Evolutionary conservation across 1,140 invertebrate genomes (phyloP).

Genomic region (Dufourea novaeangliae): DNA sequence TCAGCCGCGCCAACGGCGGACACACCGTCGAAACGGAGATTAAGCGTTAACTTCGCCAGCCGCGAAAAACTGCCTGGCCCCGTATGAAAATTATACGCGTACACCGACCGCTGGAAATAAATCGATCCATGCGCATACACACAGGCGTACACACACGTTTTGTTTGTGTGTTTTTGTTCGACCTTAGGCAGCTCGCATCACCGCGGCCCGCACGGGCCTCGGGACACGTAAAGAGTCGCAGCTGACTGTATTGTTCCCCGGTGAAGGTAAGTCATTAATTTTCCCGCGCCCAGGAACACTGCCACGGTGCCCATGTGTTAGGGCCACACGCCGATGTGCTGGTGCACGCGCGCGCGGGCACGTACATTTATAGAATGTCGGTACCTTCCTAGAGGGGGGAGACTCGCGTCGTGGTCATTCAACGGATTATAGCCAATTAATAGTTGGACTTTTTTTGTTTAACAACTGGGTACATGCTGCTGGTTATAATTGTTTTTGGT

Average conservation of each 20-base stretch:
- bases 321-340: neutral
- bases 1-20: neutral
- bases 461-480: no score
- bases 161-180: constrained; percentile 66
- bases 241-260: constrained; percentile 79
- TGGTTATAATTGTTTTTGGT: no score
- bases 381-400: constrained; percentile 32
- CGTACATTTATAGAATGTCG: constrained; percentile 52
- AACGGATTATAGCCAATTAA: constrained; percentile 58
- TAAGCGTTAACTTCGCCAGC: constrained; percentile 2
- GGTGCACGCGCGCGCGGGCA: neutral
- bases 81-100: constrained; percentile 64
- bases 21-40: constrained; percentile 5
- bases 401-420: constrained; percentile 26
- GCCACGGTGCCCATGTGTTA: constrained; percentile 1
- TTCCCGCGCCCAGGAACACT: constrained; percentile 61
- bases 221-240: constrained; percentile 75
- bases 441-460: constrained; percentile 35
- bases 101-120: constrained; percentile 65
- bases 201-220: constrained; percentile 63
- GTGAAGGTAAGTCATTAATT: constrained; percentile 79
- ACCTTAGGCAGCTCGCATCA: constrained; percentile 70
- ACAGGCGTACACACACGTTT: constrained; percentile 48
- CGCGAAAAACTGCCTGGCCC: constrained; percentile 17
- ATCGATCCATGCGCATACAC: constrained; percentile 63